Evolutionary conservation across 2,888 invertebrate genomes (phyloP), one percentile per base, ranked within the genome.

Genomic region (Caenorhabditis sp.): DNA sequence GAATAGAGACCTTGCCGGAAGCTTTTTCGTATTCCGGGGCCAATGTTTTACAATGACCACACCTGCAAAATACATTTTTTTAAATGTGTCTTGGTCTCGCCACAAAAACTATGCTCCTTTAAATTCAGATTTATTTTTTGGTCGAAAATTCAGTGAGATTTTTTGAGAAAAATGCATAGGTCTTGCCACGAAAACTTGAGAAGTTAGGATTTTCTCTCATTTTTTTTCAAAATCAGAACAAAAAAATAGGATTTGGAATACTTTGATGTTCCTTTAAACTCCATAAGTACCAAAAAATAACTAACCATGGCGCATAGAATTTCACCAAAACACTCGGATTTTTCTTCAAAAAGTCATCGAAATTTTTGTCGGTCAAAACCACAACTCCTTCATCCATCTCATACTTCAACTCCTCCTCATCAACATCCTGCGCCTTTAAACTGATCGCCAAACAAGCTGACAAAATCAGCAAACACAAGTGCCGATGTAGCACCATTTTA

Each of bases 231-330:
- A n/a, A n/a, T n/a, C n/a, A n/a, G n/a, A n/a, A n/a, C n/a, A n/a
- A n/a, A n/a, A n/a, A n/a, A n/a, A n/a, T n/a, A n/a, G n/a, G 14
- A 6, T 37, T 36, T 37, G 12, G 58, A 24, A 24, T 24, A 8
- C 24, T 10, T 58, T 24, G 12, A 17, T 14, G 10, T n/a, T n/a
- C n/a, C n/a, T n/a, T n/a, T n/a, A 60, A 62, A 21, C 61, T n/a
- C 8, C 26, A 69, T 50, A 24, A 68, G 23, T 23, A 73, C n/a
- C 58, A 26, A 53, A 27, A 49, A 55, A 62, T 78, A 59, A 58
- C 88, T 82, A 82, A 90, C 91, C 91, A 91, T 27, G 91, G 91
- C n/a, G 91, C 91, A 86, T 91, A 91, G 82, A 91, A 91, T 82
- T 91, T 90, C 19, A 91, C 89, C 37, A 91, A 86, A 17, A 90